These are phyloP conservation scores for Luidia sarsii DNA, from an alignment of 53 echinoderm and acorn worm genomes.

Conservation along the genomic window DNA sequence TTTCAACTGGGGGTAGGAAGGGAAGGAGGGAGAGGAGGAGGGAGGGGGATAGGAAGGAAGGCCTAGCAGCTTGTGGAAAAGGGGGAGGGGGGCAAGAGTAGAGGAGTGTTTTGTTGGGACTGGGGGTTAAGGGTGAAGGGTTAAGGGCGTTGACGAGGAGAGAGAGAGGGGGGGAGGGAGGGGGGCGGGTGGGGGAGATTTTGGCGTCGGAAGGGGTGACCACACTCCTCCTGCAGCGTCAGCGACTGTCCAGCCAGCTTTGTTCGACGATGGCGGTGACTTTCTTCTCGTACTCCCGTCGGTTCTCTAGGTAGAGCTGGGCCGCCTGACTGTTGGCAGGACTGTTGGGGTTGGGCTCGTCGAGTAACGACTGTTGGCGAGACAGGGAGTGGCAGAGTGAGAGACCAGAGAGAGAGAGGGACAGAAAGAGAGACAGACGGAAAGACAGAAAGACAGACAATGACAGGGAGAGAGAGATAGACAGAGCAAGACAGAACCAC, in stretches of 20 bases:
- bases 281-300: constrained; percentile 98
- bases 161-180: constrained; percentile 1
- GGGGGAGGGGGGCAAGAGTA: not conserved
- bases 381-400: too few relatives aligned
- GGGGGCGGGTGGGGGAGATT: not conserved
- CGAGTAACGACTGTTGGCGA: constrained; percentile 96
- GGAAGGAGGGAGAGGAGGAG: not conserved
- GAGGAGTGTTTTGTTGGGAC: too few relatives aligned
- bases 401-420: too few relatives aligned
- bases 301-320: constrained; percentile 99
- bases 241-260: constrained; percentile 74
- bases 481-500: too few relatives aligned
- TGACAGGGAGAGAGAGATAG: too few relatives aligned
- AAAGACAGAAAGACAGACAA: too few relatives aligned
- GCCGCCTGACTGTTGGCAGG: constrained; percentile 99
- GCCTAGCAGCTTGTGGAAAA: not conserved
- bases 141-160: too few relatives aligned
- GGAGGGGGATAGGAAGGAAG: not conserved
- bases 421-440: not conserved
- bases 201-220: not conserved
- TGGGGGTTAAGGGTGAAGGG: not conserved
- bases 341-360: constrained; percentile 99
- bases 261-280: constrained; percentile 87
- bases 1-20: too few relatives aligned
- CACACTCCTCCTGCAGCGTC: not conserved